These are phyloP conservation scores for Agapostemon virescens DNA, from an alignment of 2,888 invertebrate genomes.

Conservation along the genomic window DNA sequence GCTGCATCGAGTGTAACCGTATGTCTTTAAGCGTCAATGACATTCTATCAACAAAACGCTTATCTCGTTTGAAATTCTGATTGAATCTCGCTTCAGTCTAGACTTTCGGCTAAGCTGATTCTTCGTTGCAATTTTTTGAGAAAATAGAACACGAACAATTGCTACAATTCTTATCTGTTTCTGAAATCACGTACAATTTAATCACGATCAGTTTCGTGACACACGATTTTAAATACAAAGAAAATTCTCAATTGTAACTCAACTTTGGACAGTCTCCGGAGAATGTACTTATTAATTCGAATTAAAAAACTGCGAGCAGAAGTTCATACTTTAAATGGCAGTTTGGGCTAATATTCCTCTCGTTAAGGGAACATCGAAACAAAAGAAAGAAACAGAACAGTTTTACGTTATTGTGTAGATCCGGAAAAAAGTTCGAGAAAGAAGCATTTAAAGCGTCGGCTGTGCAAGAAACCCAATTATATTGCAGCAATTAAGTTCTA, in stretches of 20 bases:
- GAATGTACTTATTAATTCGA: not conserved
- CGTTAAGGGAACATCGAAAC: not conserved
- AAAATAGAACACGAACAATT: not conserved
- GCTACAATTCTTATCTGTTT: too few species aligned
- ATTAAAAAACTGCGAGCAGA: not conserved
- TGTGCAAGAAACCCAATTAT: conserved; percentile 8
- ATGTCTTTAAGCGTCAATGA: not conserved
- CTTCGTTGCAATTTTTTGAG: not conserved
- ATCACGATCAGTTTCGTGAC: too few species aligned
- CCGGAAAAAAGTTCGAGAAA: not conserved
- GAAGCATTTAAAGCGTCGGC: not conserved
- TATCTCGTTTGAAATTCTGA: conserved; percentile 13
- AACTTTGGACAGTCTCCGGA: not conserved
- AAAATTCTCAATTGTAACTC: not conserved
- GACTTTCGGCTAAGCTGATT: not conserved
- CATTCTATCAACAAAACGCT: not conserved
- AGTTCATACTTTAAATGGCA: not conserved
- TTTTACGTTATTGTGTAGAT: conserved; percentile 26
- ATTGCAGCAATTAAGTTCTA: conserved; percentile 4
- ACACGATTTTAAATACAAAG: not conserved
- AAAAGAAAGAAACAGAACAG: not conserved
- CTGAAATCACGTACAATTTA: not conserved
- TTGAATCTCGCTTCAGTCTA: not conserved
- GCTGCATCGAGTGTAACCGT: not conserved
- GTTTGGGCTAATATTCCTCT: not conserved